Evolutionary conservation across 2,888 invertebrate genomes (phyloP), one percentile per base, ranked within the genome.

Genomic region (Disparrhopalites patrizii): DNA sequence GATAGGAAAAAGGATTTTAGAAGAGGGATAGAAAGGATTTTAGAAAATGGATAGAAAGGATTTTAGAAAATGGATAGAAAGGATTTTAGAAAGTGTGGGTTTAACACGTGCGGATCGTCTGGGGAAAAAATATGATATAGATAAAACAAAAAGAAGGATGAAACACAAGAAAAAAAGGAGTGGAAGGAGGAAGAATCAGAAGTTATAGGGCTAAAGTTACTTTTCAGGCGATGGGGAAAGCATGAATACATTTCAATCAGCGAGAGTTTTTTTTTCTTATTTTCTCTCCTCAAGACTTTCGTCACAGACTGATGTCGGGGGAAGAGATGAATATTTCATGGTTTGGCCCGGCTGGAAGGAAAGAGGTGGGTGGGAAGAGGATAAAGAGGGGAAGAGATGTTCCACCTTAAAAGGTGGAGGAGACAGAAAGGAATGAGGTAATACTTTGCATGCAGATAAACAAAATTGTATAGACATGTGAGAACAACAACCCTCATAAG

Each of bases 231-330:
- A 57, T 38, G 40, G 33, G 23, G 31, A 55, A 33, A n/a, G 40
- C 38, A 20, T 58, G 43, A 58, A 58, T 43, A 40, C 43, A 43
- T 40, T 58, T 58, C 58, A 58, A 58, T 58, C 58, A 58, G 27
- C 2, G 30, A 58, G 47, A 27, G 43, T 52, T 52, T 51, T 27
- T 13, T 31, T 30, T 23, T 10, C 23, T 13, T n/a, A n/a, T 23
- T 47, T 47, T 2, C n/a, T n/a, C n/a, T n/a, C n/a, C n/a, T n/a
- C 50, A 27, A 70, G 70, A 66, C 65, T 68, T 71, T 68, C 72
- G 71, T 72, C 71, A 72, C 72, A 74, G 71, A 69, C 64, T 69
- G 68, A 71, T 70, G 71, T 74, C 68, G 69, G n/a, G n/a, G n/a
- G n/a, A 65, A 58, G 57, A 68, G 71, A 69, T 73, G 71, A 72